Conservation (phyloP, 2,113 vertebrate genomes). For the Psephotus haematonotus region DNA sequence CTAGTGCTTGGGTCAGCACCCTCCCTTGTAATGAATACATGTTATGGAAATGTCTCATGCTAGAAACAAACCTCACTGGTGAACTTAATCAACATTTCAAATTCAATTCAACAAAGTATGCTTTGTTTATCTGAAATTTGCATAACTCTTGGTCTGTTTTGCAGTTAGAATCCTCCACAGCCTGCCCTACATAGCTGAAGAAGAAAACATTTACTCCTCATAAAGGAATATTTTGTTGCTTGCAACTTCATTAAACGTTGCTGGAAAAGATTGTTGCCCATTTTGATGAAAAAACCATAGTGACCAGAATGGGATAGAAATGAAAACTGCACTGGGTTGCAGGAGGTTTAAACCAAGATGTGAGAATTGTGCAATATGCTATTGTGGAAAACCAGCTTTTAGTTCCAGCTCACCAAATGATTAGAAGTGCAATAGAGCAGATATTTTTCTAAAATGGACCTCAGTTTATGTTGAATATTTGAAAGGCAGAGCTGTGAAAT, state of each 20-base stretch:
- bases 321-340: neutral
- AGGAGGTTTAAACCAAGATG: neutral
- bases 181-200: neutral
- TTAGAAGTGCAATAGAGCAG: slow-evolving; percentile 21
- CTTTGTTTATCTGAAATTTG: neutral
- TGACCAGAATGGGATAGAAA: neutral
- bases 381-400: neutral
- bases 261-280: neutral
- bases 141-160: neutral
- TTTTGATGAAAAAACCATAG: neutral
- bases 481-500: slow-evolving; percentile 26
- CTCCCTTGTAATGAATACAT: neutral
- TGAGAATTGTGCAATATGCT: neutral
- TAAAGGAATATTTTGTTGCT: neutral
- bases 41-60: neutral
- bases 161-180: neutral
- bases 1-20: neutral
- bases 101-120: neutral
- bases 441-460: slow-evolving; percentile 16
- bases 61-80: neutral
- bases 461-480: slow-evolving; percentile 35
- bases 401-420: neutral
- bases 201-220: neutral
- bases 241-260: neutral
- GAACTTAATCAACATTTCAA: neutral